phyloP scores from a whole-genome alignment of 1,140 invertebrate genomes.

The Drosophila nannoptera region DNA sequence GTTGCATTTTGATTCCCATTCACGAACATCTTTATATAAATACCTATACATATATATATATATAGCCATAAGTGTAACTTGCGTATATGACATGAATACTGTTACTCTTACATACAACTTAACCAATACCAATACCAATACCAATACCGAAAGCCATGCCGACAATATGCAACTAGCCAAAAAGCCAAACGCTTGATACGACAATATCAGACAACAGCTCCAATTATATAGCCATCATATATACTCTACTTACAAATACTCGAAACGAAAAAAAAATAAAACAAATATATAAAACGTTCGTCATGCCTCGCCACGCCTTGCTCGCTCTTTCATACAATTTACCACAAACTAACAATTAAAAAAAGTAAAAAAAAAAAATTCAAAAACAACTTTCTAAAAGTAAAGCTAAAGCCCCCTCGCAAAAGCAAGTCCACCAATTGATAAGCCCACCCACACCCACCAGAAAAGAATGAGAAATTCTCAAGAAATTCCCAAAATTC shows the following conservation, averaged over 20 bases:
- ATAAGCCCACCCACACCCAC: constrained; percentile 49
- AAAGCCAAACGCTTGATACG: constrained; percentile 35
- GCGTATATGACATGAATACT: constrained; percentile 21
- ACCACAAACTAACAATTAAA: constrained; percentile 37
- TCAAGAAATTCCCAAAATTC: constrained; percentile 49
- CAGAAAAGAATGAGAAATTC: constrained; percentile 26
- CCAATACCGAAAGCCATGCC: constrained; percentile 18
- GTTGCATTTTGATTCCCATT: constrained; percentile 51
- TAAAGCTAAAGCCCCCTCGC: constrained; percentile 53
- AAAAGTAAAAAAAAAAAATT: constrained; percentile 5
- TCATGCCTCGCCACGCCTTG: constrained; percentile 66
- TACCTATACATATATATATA: constrained; percentile 33
- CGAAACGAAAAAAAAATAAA: constrained; percentile 30
- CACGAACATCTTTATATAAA: constrained; percentile 16
- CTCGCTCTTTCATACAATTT: constrained; percentile 59
- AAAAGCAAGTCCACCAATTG: constrained; percentile 53
- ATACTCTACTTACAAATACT: constrained; percentile 37
- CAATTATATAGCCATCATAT: constrained; percentile 39
- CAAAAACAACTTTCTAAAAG: constrained; percentile 31
- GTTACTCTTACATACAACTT: constrained; percentile 10
- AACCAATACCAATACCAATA: constrained; percentile 11
- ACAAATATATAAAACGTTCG: constrained; percentile 42
- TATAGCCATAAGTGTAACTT: neutral
- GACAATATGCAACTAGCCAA: constrained; percentile 50
- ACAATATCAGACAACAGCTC: constrained; percentile 37